A percentile compares a stretch with the other conserved stretches of the same genome.
Evolutionary conservation across 1,140 invertebrate species (phyloP).

Genomic region (Coboldia fuscipes): DNA sequence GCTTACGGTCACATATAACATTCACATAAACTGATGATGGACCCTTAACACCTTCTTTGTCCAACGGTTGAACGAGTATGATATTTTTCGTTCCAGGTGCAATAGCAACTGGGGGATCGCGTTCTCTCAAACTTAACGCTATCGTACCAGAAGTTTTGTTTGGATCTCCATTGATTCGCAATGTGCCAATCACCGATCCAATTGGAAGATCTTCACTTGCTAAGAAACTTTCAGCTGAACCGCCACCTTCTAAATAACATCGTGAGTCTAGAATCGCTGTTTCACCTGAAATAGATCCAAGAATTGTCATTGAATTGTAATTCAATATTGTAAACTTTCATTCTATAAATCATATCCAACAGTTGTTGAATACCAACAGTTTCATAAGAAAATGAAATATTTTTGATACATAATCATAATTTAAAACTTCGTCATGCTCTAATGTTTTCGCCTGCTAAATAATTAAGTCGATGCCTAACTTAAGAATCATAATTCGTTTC

Average conservation of each 20-base stretch:
- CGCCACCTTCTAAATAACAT: conserved; percentile 73
- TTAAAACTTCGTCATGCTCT: no score
- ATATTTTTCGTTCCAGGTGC: conserved; percentile 57
- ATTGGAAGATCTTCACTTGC: conserved; percentile 65
- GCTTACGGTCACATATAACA: conserved; percentile 57
- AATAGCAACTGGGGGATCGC: conserved; percentile 53
- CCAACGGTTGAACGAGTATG: conserved; percentile 49
- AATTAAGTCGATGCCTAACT: no score
- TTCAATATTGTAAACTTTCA: no score
- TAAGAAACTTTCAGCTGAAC: conserved; percentile 75
- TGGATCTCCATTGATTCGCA: conserved; percentile 63
- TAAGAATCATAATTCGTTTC: no score
- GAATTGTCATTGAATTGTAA: no score
- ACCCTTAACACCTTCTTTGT: conserved; percentile 65
- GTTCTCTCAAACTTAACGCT: conserved; percentile 51
- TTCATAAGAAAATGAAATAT: no score
- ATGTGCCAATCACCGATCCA: conserved; percentile 48
- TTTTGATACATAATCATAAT: no score
- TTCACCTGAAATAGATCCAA: conserved; percentile 7
- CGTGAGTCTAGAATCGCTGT: conserved; percentile 49
- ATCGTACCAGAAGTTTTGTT: conserved; percentile 47
- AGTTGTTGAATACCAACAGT: no score
- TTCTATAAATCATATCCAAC: no score
- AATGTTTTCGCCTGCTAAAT: no score
- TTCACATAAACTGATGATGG: conserved; percentile 68